Conservation (phyloP, 2,113 vertebrate genomes). For the Ramphastos sulfuratus region DNA sequence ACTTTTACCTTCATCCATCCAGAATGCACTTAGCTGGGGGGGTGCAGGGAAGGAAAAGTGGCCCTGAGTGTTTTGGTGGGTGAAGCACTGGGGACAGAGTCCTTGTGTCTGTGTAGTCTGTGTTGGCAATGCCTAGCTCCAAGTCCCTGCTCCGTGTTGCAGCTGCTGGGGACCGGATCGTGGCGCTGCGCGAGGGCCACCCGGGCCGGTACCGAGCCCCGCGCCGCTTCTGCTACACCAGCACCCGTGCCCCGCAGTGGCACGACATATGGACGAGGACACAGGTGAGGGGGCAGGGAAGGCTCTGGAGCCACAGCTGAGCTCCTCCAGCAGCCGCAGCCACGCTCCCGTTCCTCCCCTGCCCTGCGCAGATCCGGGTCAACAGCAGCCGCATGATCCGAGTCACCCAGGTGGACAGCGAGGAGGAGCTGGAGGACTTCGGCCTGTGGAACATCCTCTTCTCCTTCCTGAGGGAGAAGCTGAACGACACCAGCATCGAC, state of each 20-base stretch:
- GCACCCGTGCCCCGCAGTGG: slow-evolving; percentile 80
- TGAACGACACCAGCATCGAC: slow-evolving; percentile 88
- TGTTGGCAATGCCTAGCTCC: accelerated
- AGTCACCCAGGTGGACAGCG: slow-evolving; percentile 85
- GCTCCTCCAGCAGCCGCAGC: accelerated
- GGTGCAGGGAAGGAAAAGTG: accelerated
- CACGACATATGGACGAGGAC: slow-evolving; percentile 89
- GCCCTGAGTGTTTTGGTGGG: accelerated
- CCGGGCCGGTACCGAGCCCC: not conserved
- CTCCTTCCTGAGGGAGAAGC: slow-evolving; percentile 82
- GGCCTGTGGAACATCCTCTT: slow-evolving; percentile 80
- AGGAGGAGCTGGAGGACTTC: slow-evolving; percentile 86
- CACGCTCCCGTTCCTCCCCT: accelerated
- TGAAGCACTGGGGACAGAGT: accelerated
- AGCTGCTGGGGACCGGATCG: slow-evolving; percentile 22
- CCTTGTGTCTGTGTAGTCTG: accelerated
- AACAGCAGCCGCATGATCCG: slow-evolving; percentile 85
- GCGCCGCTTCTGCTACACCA: slow-evolving; percentile 86
- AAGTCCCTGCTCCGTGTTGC: not conserved
- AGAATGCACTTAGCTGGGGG: accelerated
- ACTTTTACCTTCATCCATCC: accelerated
- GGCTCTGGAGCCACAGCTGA: accelerated
- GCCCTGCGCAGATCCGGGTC: slow-evolving; percentile 80
- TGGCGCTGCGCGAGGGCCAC: slow-evolving; percentile 74
- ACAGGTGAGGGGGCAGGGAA: slow-evolving; percentile 75